These are phyloP conservation scores for Drosophila varians DNA, from an alignment of 1,140 invertebrate genomes.

Conservation along the genomic window DNA sequence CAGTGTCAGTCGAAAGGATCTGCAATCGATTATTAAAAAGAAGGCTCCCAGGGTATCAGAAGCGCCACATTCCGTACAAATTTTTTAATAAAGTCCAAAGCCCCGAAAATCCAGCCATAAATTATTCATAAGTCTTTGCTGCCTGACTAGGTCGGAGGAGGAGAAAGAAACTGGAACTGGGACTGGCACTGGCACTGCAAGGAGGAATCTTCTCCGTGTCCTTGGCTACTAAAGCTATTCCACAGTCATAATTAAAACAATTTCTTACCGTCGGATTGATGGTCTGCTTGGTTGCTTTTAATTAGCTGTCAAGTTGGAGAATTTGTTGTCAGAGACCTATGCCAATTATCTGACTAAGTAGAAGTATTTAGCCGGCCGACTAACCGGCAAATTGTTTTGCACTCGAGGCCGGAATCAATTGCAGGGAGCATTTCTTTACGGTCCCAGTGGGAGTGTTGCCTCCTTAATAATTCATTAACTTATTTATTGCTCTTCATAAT, in stretches of 20 bases:
- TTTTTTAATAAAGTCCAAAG: slow-evolving; percentile 46
- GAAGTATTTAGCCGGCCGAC: slow-evolving; percentile 16
- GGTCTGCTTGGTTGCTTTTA: slow-evolving; percentile 15
- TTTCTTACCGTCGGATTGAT: slow-evolving; percentile 15
- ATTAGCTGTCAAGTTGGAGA: slow-evolving; percentile 20
- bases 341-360: slow-evolving; percentile 24
- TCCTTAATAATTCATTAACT: slow-evolving; percentile 24
- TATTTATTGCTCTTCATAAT: slow-evolving; percentile 44
- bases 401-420: slow-evolving; percentile 17
- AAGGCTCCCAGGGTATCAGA: neutral
- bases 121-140: slow-evolving; percentile 54
- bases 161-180: neutral
- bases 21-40: slow-evolving; percentile 8
- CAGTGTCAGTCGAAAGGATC: neutral
- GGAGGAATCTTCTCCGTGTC: slow-evolving; percentile 1
- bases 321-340: slow-evolving; percentile 6
- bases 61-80: neutral
- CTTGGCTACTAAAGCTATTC: slow-evolving; percentile 2
- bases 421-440: neutral
- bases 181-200: neutral
- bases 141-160: slow-evolving; percentile 6
- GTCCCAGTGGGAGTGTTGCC: slow-evolving; percentile 9
- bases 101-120: slow-evolving; percentile 40
- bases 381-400: slow-evolving; percentile 6
- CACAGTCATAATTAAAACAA: slow-evolving; percentile 25